Percentiles rank a stretch among this genome's conserved stretches.
These are phyloP conservation scores for Danio tinwini DNA, from an alignment of 2,797 vertebrate genomes.

Conservation along the genomic window DNA sequence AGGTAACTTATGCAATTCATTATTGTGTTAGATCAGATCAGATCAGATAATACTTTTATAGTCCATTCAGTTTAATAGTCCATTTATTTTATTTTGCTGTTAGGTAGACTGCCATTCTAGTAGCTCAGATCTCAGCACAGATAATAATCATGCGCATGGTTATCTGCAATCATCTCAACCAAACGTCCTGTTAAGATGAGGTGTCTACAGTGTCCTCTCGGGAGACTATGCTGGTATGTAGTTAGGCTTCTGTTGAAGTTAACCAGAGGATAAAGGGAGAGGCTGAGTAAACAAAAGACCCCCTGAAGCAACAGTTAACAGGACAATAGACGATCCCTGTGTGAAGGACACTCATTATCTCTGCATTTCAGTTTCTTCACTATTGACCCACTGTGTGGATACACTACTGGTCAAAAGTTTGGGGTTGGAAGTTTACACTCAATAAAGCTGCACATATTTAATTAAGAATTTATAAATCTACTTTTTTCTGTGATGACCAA, in stretches of 20 bases:
- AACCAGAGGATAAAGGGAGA: conserved; percentile 41
- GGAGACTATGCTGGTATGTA: conserved; percentile 18
- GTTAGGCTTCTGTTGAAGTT: conserved; percentile 37
- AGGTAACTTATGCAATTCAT: no score
- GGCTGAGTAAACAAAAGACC: conserved; percentile 51
- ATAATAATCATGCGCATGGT: neutral
- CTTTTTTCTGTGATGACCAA: no score
- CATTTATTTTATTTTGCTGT: no score
- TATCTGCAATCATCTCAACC: neutral
- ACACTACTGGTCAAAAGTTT: neutral
- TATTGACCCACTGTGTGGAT: neutral
- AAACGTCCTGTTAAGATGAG: conserved; percentile 6
- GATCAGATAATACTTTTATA: no score
- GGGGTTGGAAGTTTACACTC: neutral
- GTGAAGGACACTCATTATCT: conserved; percentile 33
- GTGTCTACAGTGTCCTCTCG: conserved; percentile 22
- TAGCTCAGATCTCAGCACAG: neutral
- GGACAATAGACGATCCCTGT: conserved; percentile 50
- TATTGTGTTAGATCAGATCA: no score
- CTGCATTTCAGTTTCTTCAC: conserved; percentile 2
- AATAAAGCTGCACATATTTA: neutral
- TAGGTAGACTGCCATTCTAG: neutral
- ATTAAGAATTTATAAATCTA: neutral
- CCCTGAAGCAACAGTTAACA: conserved; percentile 43
- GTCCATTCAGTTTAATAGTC: no score